Evolutionary conservation across 2,113 vertebrate genomes (phyloP).

Genomic region (Toxotes jaculatrix): DNA sequence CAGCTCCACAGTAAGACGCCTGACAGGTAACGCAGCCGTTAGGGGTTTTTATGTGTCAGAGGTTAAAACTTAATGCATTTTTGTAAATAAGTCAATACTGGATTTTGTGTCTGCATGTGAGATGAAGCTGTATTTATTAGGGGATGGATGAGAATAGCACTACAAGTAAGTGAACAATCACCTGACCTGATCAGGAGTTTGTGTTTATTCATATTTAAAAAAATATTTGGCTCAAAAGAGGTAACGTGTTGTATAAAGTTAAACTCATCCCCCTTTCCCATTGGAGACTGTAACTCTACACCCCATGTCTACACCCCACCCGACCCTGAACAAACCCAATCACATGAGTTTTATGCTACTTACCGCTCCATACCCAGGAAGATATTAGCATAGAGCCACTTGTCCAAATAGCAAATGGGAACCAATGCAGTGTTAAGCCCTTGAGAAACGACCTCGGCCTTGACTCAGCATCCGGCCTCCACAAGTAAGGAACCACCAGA

Average conservation of each 20-base stretch:
- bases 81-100: background rate
- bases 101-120: constrained; percentile 10
- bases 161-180: background rate
- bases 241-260: constrained; percentile 45
- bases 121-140: constrained; percentile 2
- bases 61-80: background rate
- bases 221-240: constrained; percentile 21
- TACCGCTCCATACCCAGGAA: constrained; percentile 89
- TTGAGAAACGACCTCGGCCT: constrained; percentile 87
- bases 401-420: constrained; percentile 92
- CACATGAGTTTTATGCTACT: constrained; percentile 92
- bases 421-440: constrained; percentile 89
- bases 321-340: constrained; percentile 82
- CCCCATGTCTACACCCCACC: constrained; percentile 65
- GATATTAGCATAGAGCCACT: constrained; percentile 94
- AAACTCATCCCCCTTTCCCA: constrained; percentile 22
- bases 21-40: constrained; percentile 3
- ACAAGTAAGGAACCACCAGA: constrained; percentile 89
- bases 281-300: constrained; percentile 58
- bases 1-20: constrained; percentile 8
- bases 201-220: background rate
- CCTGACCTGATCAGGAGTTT: background rate
- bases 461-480: constrained; percentile 87
- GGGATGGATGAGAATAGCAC: background rate
- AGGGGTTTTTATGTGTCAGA: background rate